phyloP scores from a whole-genome alignment of 1,140 invertebrate species.

The Carcinoscorpius rotundicauda region DNA sequence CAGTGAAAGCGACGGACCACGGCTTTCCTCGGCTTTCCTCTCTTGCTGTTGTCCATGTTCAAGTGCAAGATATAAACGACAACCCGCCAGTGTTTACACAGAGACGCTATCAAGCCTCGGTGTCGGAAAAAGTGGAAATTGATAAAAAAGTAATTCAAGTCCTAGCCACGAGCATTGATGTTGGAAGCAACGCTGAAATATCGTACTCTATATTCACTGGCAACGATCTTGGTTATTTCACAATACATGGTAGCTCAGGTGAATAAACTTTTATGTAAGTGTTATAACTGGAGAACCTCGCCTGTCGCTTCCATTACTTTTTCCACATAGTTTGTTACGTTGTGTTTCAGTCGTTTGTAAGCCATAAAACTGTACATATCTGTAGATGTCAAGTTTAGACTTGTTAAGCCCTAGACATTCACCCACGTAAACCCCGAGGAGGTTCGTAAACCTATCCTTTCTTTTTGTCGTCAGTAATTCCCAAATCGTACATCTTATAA shows the following conservation, averaged over 20 bases:
- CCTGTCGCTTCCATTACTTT: too few relatives aligned
- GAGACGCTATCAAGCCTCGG: slow-evolving; percentile 54
- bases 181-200: slow-evolving; percentile 66
- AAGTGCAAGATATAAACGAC: slow-evolving; percentile 71
- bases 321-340: too few relatives aligned
- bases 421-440: too few relatives aligned
- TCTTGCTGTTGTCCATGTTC: slow-evolving; percentile 46
- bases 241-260: slow-evolving; percentile 9
- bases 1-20: slow-evolving; percentile 61
- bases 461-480: too few relatives aligned
- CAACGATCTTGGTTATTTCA: slow-evolving; percentile 14
- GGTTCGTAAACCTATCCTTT: too few relatives aligned
- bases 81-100: slow-evolving; percentile 81
- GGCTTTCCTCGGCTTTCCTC: slow-evolving; percentile 53
- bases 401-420: too few relatives aligned
- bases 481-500: too few relatives aligned
- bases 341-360: too few relatives aligned
- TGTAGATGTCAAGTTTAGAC: too few relatives aligned
- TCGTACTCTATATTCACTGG: slow-evolving; percentile 49
- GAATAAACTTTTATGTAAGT: neutral
- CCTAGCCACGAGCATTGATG: slow-evolving; percentile 66
- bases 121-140: slow-evolving; percentile 53
- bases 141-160: too few relatives aligned
- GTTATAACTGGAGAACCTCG: too few relatives aligned
- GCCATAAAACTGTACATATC: too few relatives aligned